Evolutionary conservation across 2,113 vertebrate genomes (phyloP).

Genomic region (Phoenicopterus ruber): DNA sequence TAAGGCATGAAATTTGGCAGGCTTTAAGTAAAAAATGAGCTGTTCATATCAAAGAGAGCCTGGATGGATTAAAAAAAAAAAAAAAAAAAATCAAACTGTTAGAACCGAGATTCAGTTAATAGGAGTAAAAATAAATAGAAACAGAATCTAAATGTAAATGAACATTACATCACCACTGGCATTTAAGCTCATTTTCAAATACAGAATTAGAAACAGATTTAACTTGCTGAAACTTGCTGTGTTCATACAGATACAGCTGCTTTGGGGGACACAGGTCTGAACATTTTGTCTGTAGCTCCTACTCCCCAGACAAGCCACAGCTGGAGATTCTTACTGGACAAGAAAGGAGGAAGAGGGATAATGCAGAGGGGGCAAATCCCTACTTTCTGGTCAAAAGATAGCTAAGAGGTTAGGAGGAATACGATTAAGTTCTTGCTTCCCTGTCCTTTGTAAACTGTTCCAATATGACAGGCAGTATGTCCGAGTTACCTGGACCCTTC

Average conservation of each 20-base stretch:
- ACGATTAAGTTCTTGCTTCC: background rate
- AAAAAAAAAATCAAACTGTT: background rate
- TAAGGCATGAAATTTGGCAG: constrained; percentile 15
- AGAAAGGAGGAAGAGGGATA: background rate
- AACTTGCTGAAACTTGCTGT: background rate
- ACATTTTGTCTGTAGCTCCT: background rate
- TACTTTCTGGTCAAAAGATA: background rate
- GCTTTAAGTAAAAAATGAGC: constrained; percentile 29
- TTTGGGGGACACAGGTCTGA: background rate
- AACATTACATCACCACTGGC: constrained; percentile 36
- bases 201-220: background rate
- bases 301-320: background rate
- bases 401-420: background rate
- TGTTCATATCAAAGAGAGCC: background rate
- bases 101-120: constrained; percentile 9
- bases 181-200: constrained; percentile 27
- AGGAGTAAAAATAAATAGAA: constrained; percentile 50
- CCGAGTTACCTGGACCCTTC: background rate
- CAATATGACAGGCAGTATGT: background rate
- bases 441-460: background rate
- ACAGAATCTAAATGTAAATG: constrained; percentile 49
- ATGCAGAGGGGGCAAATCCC: background rate
- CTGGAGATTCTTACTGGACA: background rate
- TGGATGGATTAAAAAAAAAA: background rate
- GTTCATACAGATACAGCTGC: background rate